Base-by-base conservation (phyloP, 2,888 invertebrate genomes). In the Carpatolechia fugitivella region DNA sequence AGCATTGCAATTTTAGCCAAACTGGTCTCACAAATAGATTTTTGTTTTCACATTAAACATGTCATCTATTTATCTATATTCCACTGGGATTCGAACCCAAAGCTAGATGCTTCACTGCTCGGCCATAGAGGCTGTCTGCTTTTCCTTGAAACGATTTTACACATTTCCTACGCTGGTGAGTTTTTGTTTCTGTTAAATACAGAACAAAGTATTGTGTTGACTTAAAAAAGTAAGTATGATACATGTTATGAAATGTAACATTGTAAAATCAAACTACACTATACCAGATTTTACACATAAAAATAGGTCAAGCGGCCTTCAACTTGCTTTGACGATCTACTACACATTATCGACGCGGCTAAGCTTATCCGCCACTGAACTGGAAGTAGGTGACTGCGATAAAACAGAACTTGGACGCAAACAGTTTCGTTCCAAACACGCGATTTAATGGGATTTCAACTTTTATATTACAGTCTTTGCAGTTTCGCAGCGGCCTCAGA, bases 361-460 rank as follows among this genome's bases (percentile, higher is more conserved):
- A 4, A 24, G 24, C 24, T 24, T n/a, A n/a, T n/a, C 20, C 29
- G 44, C n/a, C 44, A 8, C 44, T 44, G 29, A 44, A 29, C 31
- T 47, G 31, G 10, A 47, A 47, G 47, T 47, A 31, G 47, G 47
- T 47, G 31, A 44, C n/a, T 29, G 44, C 36, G 50, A 35, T 33
- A 30, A 40, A 51, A 51, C 47, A 3, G 38, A 49, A 52, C 52
- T 33, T 24, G 36, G 44, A 52, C 52, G 46, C 40, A 47, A 56
- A 56, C 47, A 52, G 52, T 52, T 50, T 56, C 29, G 52, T 56
- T 51, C 31, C 30, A 51, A 14, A 46, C 55, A 51, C 55, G 50
- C 49, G 50, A 50, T 55, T 55, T 47, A n/a, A 30, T 47, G 1
- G 20, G 44, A 29, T 29, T 29, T 6, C 29, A 44, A 44, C 44